Evolutionary conservation across 30 jellyfish, hydroid and myxozoan species (phyloP).

Genomic region (Cassiopea xamachana): DNA sequence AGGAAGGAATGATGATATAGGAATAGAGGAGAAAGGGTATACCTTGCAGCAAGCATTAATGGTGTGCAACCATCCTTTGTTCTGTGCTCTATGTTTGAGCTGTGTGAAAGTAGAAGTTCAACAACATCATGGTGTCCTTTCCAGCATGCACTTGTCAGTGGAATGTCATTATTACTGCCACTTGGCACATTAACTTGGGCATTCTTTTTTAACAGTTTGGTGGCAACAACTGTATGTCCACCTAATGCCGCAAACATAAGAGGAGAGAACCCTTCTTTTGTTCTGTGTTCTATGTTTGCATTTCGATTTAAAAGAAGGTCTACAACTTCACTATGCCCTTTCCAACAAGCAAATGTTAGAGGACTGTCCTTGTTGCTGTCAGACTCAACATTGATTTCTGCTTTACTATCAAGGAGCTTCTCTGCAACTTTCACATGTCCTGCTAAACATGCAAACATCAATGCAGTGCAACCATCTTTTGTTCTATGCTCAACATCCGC

Average conservation of each 20-base stretch:
- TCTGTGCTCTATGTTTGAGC: slow-evolving; percentile 91
- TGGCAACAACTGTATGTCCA: slow-evolving; percentile 96
- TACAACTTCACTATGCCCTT: slow-evolving; percentile 93
- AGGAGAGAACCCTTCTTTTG: slow-evolving; percentile 98
- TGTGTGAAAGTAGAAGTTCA: slow-evolving; percentile 74
- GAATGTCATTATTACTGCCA: slow-evolving; percentile 95
- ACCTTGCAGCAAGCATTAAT: slow-evolving; percentile 98
- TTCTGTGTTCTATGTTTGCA: slow-evolving; percentile 95
- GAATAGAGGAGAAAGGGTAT: background rate
- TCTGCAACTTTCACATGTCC: slow-evolving; percentile 93
- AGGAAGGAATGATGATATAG: background rate
- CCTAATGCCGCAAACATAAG: slow-evolving; percentile 99
- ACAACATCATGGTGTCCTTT: slow-evolving; percentile 98
- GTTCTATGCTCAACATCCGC: slow-evolving; percentile 99
- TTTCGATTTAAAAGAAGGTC: slow-evolving; percentile 80
- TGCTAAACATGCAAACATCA: slow-evolving; percentile 96
- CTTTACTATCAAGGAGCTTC: slow-evolving; percentile 74
- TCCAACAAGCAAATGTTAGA: slow-evolving; percentile 96
- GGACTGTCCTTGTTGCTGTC: slow-evolving; percentile 98
- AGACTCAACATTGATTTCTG: slow-evolving; percentile 97
- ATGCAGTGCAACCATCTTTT: slow-evolving; percentile 99
- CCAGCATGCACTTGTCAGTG: slow-evolving; percentile 99
- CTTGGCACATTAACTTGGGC: slow-evolving; percentile 97
- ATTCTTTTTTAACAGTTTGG: slow-evolving; percentile 74
- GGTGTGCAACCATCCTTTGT: slow-evolving; percentile 99